Evolutionary conservation across 2,888 invertebrate genomes (phyloP).

Genomic region (Azorinus chamasolen): DNA sequence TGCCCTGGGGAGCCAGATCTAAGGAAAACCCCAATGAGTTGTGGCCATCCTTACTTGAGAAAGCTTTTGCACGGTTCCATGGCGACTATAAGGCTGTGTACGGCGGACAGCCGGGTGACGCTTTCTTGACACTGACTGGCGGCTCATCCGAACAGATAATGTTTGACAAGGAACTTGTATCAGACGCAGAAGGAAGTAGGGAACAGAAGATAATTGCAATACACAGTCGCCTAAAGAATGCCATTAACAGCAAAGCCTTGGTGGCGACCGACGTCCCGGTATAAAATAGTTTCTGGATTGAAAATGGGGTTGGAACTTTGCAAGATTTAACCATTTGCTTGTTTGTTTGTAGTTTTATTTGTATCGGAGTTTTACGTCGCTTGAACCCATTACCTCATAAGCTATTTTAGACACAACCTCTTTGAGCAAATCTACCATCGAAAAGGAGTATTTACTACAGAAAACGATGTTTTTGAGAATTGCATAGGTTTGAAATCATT

Average conservation of each 20-base stretch:
- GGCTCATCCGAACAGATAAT: constrained; percentile 91
- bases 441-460: too few species aligned
- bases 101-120: constrained; percentile 90
- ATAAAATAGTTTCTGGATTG: too few species aligned
- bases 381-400: too few species aligned
- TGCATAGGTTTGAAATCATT: too few species aligned
- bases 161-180: constrained; percentile 60
- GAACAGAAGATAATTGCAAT: constrained; percentile 50
- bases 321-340: too few species aligned
- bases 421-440: too few species aligned
- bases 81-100: constrained; percentile 90
- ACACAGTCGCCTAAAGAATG: constrained; percentile 88
- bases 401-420: too few species aligned
- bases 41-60: constrained; percentile 83
- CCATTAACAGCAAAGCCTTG: constrained; percentile 89
- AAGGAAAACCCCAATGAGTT: constrained; percentile 78
- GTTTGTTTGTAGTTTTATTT: too few species aligned
- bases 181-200: constrained; percentile 37
- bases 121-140: constrained; percentile 91
- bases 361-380: too few species aligned
- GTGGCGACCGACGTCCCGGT: constrained; percentile 90
- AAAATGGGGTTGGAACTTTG: too few species aligned
- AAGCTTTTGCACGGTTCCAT: constrained; percentile 87
- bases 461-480: too few species aligned
- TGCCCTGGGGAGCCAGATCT: constrained; percentile 83